Evolutionary conservation across 2,888 invertebrate genomes (phyloP).

Genomic region (Stenolophus ochropezus): DNA sequence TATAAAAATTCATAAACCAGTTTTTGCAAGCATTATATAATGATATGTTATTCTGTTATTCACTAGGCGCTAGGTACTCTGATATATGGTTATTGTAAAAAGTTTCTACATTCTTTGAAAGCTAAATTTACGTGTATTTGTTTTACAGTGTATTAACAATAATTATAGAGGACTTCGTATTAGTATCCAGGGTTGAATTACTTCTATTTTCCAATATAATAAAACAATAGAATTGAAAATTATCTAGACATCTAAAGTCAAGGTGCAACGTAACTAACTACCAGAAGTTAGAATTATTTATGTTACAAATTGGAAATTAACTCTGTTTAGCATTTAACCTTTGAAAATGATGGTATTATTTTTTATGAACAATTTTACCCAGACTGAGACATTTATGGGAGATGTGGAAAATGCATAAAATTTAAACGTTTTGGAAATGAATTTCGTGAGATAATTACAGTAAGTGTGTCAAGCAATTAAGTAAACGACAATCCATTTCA

Average conservation of each 20-base stretch:
- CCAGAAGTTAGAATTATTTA: not conserved
- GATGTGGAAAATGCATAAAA: not conserved
- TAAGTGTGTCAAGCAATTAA: constrained; percentile 11
- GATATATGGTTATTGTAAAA: constrained; percentile 5
- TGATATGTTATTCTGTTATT: constrained; percentile 13
- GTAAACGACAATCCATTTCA: not conserved
- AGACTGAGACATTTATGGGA: not conserved
- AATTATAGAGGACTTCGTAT: not conserved
- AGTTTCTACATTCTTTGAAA: not conserved
- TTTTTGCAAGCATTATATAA: constrained; percentile 8
- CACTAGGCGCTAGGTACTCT: not conserved
- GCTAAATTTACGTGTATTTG: not conserved
- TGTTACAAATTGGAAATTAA: not conserved
- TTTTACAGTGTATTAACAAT: not conserved
- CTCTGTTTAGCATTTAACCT: not conserved
- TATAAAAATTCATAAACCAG: constrained; percentile 12
- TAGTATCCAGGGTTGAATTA: not conserved
- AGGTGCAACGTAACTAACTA: not conserved
- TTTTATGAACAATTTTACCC: not conserved
- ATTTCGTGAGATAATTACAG: not conserved
- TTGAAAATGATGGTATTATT: not conserved
- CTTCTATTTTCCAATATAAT: not conserved
- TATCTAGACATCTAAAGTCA: not conserved
- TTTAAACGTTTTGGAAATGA: too few species aligned
- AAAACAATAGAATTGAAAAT: not conserved